Evolutionary conservation across 30 jellyfish, hydroid and myxozoan genomes (phyloP).

Genomic region (Chironex yamaguchii): DNA sequence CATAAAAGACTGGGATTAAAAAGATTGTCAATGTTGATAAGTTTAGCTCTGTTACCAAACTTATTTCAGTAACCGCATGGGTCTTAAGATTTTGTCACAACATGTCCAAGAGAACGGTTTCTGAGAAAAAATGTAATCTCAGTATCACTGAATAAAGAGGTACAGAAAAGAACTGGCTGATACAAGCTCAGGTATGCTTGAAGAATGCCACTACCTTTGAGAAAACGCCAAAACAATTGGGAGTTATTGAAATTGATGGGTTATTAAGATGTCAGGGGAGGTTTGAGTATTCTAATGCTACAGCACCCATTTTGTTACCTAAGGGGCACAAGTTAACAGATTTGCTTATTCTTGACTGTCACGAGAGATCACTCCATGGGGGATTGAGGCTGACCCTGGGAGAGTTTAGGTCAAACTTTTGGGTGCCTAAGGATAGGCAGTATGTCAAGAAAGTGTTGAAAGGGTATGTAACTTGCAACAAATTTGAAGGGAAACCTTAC

Average conservation of each 20-base stretch:
- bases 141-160: too few relatives aligned
- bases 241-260: constrained; percentile 5
- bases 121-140: too few relatives aligned
- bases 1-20: not conserved
- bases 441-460: constrained; percentile 19
- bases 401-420: constrained; percentile 20
- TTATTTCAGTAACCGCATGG: not conserved
- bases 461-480: constrained; percentile 4
- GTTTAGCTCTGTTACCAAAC: not conserved
- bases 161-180: constrained; percentile 28
- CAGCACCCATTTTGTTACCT: constrained; percentile 31
- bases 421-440: constrained; percentile 48
- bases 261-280: constrained; percentile 7
- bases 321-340: constrained; percentile 21
- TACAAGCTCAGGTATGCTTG: constrained; percentile 23
- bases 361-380: constrained; percentile 16
- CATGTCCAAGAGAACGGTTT: not conserved
- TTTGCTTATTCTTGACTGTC: constrained; percentile 9
- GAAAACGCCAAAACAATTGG: not conserved
- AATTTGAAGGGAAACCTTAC: constrained; percentile 9
- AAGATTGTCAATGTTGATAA: not conserved
- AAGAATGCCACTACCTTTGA: not conserved
- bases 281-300: too few relatives aligned
- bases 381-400: constrained; percentile 29
- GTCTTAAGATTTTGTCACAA: not conserved